Base-by-base conservation (phyloP, 2,888 invertebrate species). In the Subacronicta megacephala region DNA sequence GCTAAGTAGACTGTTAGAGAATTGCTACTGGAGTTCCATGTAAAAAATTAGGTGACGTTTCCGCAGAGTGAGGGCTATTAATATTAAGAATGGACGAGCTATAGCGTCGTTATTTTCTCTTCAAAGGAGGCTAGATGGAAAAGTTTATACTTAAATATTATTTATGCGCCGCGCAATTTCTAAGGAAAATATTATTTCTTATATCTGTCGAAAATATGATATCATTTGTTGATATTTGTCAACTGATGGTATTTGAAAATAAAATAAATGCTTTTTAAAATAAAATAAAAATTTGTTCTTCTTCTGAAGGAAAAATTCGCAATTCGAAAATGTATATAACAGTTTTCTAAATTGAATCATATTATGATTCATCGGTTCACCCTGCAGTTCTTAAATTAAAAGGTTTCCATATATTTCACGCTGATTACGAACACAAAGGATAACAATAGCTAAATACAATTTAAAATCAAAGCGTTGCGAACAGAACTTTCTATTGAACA, bases 401-500 rank as follows among this genome's bases (percentile, higher is more conserved):
- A 36, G 7, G 9, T 20, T 18, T 23, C 35, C 49, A 54, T 41
- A 58, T 33, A 72, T 58, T 60, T 62, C 46, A 56, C 56, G 31
- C 31, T 49, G 45, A 61, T 57, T 63, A 40, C 44, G 33, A 53
- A 51, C 45, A 64, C 66, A 70, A 75, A 67, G 64, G 61, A 50
- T 52, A 49, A 58, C 62, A 68, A 62, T 53, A 38, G 58, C 26
- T 33, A 17, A 61, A 63, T 66, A 66, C 54, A 72, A 63, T 66
- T 58, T 53, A 56, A 62, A 72, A 70, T 75, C 57, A 45, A 58
- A 52, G 43, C 13, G 26, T 60, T 62, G 44, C 57, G 26, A 10
- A 26, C 10, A 53, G 46, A 33, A 66, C 62, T 65, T 69, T 75
- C 69, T 68, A 62, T 47, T 23, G 57, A 68, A 72, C 71, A 72